phyloP scores from a whole-genome alignment of 2,113 vertebrate species.

The Tor tambroides region DNA sequence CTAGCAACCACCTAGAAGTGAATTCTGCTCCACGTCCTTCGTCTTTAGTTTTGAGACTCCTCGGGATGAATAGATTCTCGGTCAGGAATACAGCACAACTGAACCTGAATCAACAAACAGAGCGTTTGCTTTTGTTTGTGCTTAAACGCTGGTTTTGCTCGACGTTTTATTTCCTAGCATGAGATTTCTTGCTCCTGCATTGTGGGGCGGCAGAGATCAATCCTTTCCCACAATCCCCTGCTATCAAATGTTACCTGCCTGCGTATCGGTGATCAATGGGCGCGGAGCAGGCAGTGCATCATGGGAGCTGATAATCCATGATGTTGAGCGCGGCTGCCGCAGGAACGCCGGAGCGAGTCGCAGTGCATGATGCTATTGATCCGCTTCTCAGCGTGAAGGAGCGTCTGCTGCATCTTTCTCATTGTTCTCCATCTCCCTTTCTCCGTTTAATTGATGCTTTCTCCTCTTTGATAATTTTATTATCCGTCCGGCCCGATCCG shows the following conservation, averaged over 20 bases:
- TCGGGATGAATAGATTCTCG: too few relatives aligned
- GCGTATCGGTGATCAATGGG: slow-evolving; percentile 76
- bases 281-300: slow-evolving; percentile 43
- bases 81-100: too few relatives aligned
- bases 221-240: slow-evolving; percentile 75
- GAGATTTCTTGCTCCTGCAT: slow-evolving; percentile 57
- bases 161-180: slow-evolving; percentile 22
- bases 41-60: too few relatives aligned
- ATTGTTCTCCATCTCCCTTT: slow-evolving; percentile 13
- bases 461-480: slow-evolving; percentile 54
- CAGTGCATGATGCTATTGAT: slow-evolving; percentile 53
- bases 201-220: slow-evolving; percentile 71
- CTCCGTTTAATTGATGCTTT: slow-evolving; percentile 44
- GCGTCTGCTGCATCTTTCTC: not conserved
- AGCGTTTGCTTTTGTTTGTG: not conserved
- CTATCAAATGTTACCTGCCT: slow-evolving; percentile 80
- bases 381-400: slow-evolving; percentile 31
- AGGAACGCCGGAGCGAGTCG: slow-evolving; percentile 39
- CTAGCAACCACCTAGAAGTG: too few relatives aligned
- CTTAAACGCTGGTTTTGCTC: too few relatives aligned
- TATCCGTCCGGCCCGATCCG: slow-evolving; percentile 46
- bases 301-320: slow-evolving; percentile 57
- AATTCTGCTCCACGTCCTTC: too few relatives aligned
- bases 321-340: slow-evolving; percentile 7
- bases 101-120: too few relatives aligned